Evolutionary conservation across 1,140 invertebrate genomes (phyloP), one percentile per base, ranked within the genome.

Genomic region (Homalodisca vitripennis): DNA sequence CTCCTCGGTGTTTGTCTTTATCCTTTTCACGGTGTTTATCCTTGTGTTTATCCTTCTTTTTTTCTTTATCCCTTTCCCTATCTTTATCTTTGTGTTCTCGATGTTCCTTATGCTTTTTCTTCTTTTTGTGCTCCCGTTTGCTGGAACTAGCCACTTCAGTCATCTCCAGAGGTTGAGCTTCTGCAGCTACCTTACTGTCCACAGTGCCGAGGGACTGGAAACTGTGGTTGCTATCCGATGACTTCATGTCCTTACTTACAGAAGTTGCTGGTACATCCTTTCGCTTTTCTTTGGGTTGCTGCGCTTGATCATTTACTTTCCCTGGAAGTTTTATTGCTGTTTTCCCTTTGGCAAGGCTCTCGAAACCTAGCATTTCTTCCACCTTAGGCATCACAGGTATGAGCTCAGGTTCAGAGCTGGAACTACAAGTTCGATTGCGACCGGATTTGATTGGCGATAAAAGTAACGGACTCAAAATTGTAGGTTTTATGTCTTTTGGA

Each of bases 71-170:
- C 29, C 75, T 79, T 22, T 77, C 75, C 63, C 77, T 77, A 1
- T 78, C 77, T 67, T 79, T 79, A 3, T 75, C 73, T 51, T 80
- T 73, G 46, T 77, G 77, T 75, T 82, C 80, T 81, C 79, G 66
- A 85, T 84, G 65, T 87, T 71, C 57, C 77, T 80, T 80, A 64
- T 80, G 75, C 75, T 88, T 88, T 71, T 88, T 84, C 74, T 88
- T 88, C 30, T 82, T 85, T 75, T 88, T 89, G 70, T 88, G 84
- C 72, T 88, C 87, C 71, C 86, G 82, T 70, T 85, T 86, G 34
- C 67, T 67, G n/a, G 55, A 55, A 41, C 51, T 46, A 26, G 68
- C 63, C 27, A 70, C 13, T 29, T 70, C 60, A 30, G 60, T 55
- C 20, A 55, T 27, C 27, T 66, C 62, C 10, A 63, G 22, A 29